These are phyloP conservation scores for Vandiemenella viatica DNA, from an alignment of 2,888 invertebrate species.

Conservation along the genomic window DNA sequence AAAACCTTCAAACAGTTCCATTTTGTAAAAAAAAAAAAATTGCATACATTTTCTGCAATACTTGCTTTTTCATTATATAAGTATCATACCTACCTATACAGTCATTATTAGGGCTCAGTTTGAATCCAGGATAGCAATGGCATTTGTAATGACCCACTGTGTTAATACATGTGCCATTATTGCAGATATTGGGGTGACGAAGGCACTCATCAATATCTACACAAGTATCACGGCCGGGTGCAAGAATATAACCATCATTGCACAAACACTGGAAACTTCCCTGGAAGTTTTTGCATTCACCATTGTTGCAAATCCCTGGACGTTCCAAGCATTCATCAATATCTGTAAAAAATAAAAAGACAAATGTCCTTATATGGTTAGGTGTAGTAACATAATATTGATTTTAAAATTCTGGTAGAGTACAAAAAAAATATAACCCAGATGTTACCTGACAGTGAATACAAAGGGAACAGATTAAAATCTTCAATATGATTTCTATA, in stretches of 20 bases:
- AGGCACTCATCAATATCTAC: slow-evolving; percentile 59
- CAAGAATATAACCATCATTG: slow-evolving; percentile 53
- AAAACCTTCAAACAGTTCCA: too few species aligned
- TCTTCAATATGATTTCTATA: too few species aligned
- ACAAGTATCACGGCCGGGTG: slow-evolving; percentile 46
- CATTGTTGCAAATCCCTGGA: slow-evolving; percentile 52
- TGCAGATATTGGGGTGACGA: slow-evolving; percentile 55
- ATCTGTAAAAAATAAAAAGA: slow-evolving; percentile 30
- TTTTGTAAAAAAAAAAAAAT: too few species aligned
- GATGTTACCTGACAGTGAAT: too few species aligned
- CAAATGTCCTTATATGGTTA: too few species aligned
- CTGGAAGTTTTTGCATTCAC: slow-evolving; percentile 61
- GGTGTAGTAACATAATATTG: too few species aligned
- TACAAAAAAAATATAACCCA: too few species aligned
- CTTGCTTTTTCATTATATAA: too few species aligned
- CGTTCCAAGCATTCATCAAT: slow-evolving; percentile 60
- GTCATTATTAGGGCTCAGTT: slow-evolving; percentile 60
- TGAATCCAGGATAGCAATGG: slow-evolving; percentile 60
- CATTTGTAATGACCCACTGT: slow-evolving; percentile 54
- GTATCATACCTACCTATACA: slow-evolving; percentile 44
- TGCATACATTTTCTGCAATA: too few species aligned
- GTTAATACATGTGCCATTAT: slow-evolving; percentile 63
- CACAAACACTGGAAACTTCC: slow-evolving; percentile 69
- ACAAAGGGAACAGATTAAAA: too few species aligned
- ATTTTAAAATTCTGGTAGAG: too few species aligned